Conservation (phyloP, 2,113 vertebrate species). For the Xenopus tropicalis region UCB_Xtro_10.0 CM004444.2:118245501-118246000, state of each 20-base stretch:
- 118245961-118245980: no score
- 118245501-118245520: conserved; percentile 24
- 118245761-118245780: conserved; percentile 39
- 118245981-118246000: no score
- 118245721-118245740: conserved; percentile 37
- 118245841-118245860: neutral
- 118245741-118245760: conserved; percentile 33
- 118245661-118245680: conserved; percentile 43
- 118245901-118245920: neutral
- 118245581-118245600: conserved; percentile 27
- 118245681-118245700: conserved; percentile 35
- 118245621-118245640: conserved; percentile 44
- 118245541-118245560: conserved; percentile 42
- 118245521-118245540: conserved; percentile 41
- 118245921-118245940: neutral
- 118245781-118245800: conserved; percentile 10
- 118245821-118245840: conserved; percentile 13
- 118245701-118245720: conserved; percentile 36
- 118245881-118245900: neutral
- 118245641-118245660: conserved; percentile 45
- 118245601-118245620: conserved; percentile 37
- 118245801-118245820: neutral
- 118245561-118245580: conserved; percentile 35
- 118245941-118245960: no score
- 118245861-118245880: neutral